Conservation (phyloP, 2,113 vertebrate genomes). For the Corythornis madagascariensis region DNA sequence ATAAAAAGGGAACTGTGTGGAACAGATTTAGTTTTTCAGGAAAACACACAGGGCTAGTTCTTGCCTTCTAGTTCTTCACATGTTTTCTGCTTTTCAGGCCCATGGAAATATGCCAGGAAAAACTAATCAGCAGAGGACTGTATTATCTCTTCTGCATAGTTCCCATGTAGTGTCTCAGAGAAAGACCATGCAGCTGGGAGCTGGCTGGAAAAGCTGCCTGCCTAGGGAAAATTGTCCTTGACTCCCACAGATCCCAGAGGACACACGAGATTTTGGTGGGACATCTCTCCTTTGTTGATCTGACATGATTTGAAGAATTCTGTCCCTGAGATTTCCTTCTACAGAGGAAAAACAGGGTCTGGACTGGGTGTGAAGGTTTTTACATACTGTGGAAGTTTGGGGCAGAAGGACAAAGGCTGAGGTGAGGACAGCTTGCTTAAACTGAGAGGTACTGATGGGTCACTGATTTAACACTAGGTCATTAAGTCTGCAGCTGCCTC, state of each 20-base stretch:
- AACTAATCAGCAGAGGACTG: neutral
- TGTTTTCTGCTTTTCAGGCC: slow-evolving; percentile 36
- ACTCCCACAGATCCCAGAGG: slow-evolving; percentile 54
- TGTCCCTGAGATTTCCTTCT: neutral
- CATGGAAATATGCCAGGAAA: slow-evolving; percentile 34
- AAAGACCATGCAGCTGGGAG: slow-evolving; percentile 25
- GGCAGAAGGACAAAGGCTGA: neutral
- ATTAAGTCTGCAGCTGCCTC: neutral
- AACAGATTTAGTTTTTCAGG: slow-evolving; percentile 36
- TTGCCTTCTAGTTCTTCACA: neutral
- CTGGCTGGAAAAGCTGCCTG: slow-evolving; percentile 33
- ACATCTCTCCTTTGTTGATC: neutral
- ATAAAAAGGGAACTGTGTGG: neutral
- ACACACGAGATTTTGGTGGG: neutral
- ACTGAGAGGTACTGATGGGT: neutral
- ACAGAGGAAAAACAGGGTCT: neutral
- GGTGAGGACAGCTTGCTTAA: neutral
- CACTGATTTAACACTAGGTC: neutral
- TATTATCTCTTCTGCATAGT: slow-evolving; percentile 51
- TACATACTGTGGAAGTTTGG: neutral
- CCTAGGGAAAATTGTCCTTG: slow-evolving; percentile 23
- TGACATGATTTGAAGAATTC: neutral
- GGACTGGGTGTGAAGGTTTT: neutral
- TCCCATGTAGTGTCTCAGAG: slow-evolving; percentile 41
- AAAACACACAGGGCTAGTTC: slow-evolving; percentile 9